Percentiles rank a stretch among this genome's conserved stretches.
These are phyloP conservation scores for Drosophila serrata DNA, from an alignment of 1,140 invertebrate species.

Conservation along the genomic window DNA sequence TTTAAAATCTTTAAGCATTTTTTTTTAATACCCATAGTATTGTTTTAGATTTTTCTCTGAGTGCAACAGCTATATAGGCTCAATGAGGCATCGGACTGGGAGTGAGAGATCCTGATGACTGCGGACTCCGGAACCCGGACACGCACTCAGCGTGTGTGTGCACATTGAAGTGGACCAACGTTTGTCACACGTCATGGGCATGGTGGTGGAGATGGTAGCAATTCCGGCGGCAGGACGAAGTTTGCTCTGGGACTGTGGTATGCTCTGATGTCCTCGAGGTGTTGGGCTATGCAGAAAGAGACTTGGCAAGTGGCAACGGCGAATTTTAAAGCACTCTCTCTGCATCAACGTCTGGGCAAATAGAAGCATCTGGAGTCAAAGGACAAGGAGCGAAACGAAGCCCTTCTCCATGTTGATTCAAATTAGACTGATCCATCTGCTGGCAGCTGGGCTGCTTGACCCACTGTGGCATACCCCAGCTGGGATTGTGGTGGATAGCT, in stretches of 20 bases:
- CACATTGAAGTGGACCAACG: slow-evolving; percentile 67
- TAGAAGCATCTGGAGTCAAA: slow-evolving; percentile 29
- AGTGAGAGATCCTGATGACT: slow-evolving; percentile 2
- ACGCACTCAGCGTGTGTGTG: slow-evolving; percentile 48
- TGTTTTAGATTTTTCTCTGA: not conserved
- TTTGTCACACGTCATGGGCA: slow-evolving; percentile 60
- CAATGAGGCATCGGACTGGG: slow-evolving; percentile 29
- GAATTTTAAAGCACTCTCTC: slow-evolving; percentile 28
- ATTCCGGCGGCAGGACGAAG: not conserved
- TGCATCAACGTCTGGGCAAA: slow-evolving; percentile 22
- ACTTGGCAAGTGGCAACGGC: slow-evolving; percentile 46
- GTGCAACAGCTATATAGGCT: slow-evolving; percentile 25
- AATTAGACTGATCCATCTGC: slow-evolving; percentile 51
- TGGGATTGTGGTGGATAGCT: slow-evolving; percentile 14
- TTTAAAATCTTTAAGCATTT: not conserved
- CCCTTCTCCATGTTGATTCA: slow-evolving; percentile 39
- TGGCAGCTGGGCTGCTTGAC: slow-evolving; percentile 26
- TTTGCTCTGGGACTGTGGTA: slow-evolving; percentile 2
- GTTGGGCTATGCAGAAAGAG: slow-evolving; percentile 42
- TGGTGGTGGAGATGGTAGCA: no score
- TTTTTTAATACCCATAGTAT: not conserved
- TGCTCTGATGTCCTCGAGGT: slow-evolving; percentile 19
- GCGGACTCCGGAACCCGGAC: slow-evolving; percentile 21
- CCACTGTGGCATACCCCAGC: slow-evolving; percentile 13
- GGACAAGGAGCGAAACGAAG: slow-evolving; percentile 16